Evolutionary conservation across 2,888 invertebrate species (phyloP).

Genomic region (Smittia aterrima): DNA sequence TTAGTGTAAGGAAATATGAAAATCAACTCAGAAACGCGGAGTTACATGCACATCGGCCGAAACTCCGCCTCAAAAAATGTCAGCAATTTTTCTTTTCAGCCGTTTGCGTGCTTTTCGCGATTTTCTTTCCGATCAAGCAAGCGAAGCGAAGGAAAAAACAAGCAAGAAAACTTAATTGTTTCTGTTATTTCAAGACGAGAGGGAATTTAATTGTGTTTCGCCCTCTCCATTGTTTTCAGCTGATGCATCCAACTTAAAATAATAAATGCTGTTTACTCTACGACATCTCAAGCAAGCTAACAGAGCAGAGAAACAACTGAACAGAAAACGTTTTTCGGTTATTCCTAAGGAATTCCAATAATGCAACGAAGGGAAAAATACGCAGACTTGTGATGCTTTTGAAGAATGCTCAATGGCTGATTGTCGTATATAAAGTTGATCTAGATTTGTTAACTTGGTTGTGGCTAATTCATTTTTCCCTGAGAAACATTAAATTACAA

Average conservation of each 20-base stretch:
- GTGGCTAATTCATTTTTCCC: neutral
- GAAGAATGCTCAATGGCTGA: constrained; percentile 4
- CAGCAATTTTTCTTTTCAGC: constrained; percentile 38
- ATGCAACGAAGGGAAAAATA: neutral
- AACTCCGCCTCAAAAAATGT: constrained; percentile 41
- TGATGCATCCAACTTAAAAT: neutral
- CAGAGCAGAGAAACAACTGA: neutral
- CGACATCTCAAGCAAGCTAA: neutral
- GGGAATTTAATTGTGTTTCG: constrained; percentile 31
- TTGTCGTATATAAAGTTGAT: too few relatives aligned
- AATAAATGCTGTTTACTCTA: neutral
- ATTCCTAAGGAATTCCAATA: constrained; percentile 25
- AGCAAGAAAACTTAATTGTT: constrained; percentile 5
- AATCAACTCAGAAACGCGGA: neutral
- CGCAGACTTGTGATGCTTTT: too few relatives aligned
- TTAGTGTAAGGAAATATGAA: neutral
- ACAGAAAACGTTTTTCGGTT: constrained; percentile 7
- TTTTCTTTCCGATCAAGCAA: constrained; percentile 9
- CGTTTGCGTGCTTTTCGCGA: constrained; percentile 33
- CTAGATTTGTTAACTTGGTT: neutral
- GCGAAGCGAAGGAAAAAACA: neutral
- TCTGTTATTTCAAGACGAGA: neutral
- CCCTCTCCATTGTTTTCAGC: constrained; percentile 35
- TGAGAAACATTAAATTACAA: neutral
- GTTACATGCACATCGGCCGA: neutral